Percentiles rank a stretch among this genome's conserved stretches.
phyloP scores from a whole-genome alignment of 2,797 vertebrate genomes.

The Diplodus sargus region DNA sequence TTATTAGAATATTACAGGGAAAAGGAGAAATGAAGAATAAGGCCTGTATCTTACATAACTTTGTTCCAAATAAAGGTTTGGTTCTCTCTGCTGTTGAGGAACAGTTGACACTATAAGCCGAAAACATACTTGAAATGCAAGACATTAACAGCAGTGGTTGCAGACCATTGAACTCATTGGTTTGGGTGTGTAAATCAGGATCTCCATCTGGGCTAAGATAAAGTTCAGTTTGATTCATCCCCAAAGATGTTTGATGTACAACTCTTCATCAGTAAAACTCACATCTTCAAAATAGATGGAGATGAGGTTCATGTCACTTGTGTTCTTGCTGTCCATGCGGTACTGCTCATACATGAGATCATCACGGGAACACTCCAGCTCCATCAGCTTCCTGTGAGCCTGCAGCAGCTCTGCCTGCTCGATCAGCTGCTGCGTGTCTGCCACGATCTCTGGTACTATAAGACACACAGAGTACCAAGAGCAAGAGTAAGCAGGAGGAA shows the following conservation, averaged over 20 bases:
- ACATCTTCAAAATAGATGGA: constrained; percentile 91
- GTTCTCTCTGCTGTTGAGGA: not conserved
- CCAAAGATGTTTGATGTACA: not conserved
- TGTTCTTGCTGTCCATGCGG: constrained; percentile 96
- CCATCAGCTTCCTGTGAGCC: constrained; percentile 96
- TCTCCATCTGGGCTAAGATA: not conserved
- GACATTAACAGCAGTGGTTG: not conserved
- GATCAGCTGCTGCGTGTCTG: constrained; percentile 92
- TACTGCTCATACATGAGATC: constrained; percentile 98
- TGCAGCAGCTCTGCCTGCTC: constrained; percentile 92
- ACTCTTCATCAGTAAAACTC: constrained; percentile 17
- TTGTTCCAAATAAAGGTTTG: not conserved
- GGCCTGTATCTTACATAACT: not conserved
- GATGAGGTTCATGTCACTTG: constrained; percentile 95
- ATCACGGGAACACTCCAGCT: constrained; percentile 95
- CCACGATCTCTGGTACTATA: constrained; percentile 94
- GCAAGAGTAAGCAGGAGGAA: not conserved
- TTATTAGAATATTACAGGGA: not conserved
- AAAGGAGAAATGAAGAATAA: not conserved
- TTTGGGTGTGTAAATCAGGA: not conserved
- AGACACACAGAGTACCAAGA: not conserved
- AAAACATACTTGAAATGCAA: no score
- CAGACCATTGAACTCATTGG: not conserved
- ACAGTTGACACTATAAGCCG: no score
- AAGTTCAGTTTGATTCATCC: not conserved